phyloP scores from a whole-genome alignment of 2,888 invertebrate genomes.

The Agonum fuliginosum region DNA sequence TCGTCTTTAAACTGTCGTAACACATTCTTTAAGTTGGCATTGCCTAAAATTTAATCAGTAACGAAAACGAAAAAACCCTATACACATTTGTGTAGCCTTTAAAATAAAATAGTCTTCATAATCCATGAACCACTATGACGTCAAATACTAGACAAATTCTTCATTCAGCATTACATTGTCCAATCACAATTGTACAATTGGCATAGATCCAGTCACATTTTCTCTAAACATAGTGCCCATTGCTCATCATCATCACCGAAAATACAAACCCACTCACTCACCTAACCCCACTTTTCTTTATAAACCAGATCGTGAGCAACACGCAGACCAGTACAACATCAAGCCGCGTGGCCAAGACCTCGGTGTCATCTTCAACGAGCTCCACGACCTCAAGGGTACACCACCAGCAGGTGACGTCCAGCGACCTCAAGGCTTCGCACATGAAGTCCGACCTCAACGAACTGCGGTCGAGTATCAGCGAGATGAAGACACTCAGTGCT shows the following conservation, averaged over 20 bases:
- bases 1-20: conserved; percentile 4
- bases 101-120: no score
- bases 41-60: no score
- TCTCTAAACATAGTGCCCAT: conserved; percentile 47
- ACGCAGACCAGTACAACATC: conserved; percentile 77
- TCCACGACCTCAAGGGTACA: conserved; percentile 74
- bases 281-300: conserved; percentile 25
- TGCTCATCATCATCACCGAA: conserved; percentile 48
- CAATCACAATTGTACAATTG: conserved; percentile 12
- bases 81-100: no score
- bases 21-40: background rate
- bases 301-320: conserved; percentile 73
- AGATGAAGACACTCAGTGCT: conserved; percentile 84
- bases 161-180: background rate
- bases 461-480: conserved; percentile 88
- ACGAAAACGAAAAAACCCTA: no score
- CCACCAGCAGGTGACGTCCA: conserved; percentile 70
- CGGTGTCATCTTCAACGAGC: conserved; percentile 69
- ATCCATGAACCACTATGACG: no score
- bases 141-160: background rate
- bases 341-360: conserved; percentile 70
- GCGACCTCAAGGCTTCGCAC: conserved; percentile 88
- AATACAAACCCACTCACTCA: conserved; percentile 44
- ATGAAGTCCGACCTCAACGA: conserved; percentile 87
- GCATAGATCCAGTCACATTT: conserved; percentile 31